Evolutionary conservation across 2,888 invertebrate genomes (phyloP), one percentile per base, ranked within the genome.

Genomic region (Teleiodes luculella): DNA sequence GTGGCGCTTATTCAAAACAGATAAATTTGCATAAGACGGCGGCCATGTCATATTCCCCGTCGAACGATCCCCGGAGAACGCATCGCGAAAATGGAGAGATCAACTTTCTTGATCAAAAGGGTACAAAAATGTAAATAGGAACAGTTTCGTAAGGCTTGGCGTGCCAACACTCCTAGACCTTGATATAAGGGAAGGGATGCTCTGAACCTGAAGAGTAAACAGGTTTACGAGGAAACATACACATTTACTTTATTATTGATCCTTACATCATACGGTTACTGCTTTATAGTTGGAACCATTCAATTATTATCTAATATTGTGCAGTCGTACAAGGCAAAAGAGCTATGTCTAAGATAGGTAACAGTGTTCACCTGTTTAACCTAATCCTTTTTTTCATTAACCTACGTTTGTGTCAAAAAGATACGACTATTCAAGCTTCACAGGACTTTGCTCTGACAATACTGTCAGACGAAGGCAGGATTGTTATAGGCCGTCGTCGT

Each of bases 41-140:
- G 57, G 54, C 57, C 57, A 60, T 58, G 62, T 62, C 59, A 63
- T 61, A 61, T 63, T 63, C 58, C 51, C 33, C 57, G 51, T 53
- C 41, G 31, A 36, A 28, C 30, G 55, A 55, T 57, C 47, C 54
- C 47, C 47, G 46, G 57, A 39, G 57, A 51, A 55, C 52, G 55
- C 57, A 60, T 62, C 62, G 54, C 37, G 53, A 62, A 68, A 66
- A 64, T 62, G 60, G 57, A 62, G 53, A 60, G 60, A 70, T 68
- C 66, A 70, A 69, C 61, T 63, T 67, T 65, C 67, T 65, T 60
- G 63, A 72, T 71, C 66, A 71, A 72, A 71, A 67, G 65, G 66
- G 66, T 67, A 71, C 61, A 47, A 74, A 74, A 74, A 80, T 78
- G 73, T 75, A 76, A 78, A 81, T 72, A 67, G 62, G 61, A 67